Conservation (phyloP, 2,113 vertebrate species). For the Nothoprocta perdicaria region DNA sequence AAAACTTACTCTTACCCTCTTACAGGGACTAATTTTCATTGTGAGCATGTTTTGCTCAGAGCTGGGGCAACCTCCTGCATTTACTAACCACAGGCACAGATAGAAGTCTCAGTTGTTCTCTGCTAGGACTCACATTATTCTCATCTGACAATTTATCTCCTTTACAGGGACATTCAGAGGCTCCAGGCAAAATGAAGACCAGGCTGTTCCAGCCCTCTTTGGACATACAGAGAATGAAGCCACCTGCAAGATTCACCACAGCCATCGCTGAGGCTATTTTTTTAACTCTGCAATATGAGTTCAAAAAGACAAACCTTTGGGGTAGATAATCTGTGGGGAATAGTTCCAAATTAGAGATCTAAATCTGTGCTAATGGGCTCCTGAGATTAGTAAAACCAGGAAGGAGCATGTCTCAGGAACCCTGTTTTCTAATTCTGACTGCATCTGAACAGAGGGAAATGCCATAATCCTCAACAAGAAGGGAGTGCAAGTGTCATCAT, state of each 20-base stretch:
- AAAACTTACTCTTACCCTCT: background rate
- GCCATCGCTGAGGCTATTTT: background rate
- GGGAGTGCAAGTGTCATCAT: rapidly evolving
- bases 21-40: background rate
- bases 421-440: background rate
- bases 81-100: background rate
- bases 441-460: rapidly evolving
- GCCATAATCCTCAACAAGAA: background rate
- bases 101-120: background rate
- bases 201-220: background rate
- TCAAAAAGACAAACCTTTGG: background rate
- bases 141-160: background rate
- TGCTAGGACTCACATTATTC: background rate
- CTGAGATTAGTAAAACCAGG: rapidly evolving
- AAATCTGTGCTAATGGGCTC: rapidly evolving
- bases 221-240: background rate
- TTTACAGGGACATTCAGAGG: background rate
- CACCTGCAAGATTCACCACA: background rate
- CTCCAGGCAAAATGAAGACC: background rate
- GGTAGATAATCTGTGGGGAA: background rate
- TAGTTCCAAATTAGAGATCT: background rate
- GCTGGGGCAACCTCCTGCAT: background rate
- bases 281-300: background rate
- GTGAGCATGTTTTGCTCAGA: background rate
- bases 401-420: rapidly evolving